Percentiles rank a stretch among this genome's conserved stretches.
These are phyloP conservation scores for Silurus asotus DNA, from an alignment of 2,113 vertebrate species.

Conservation along the genomic window DNA sequence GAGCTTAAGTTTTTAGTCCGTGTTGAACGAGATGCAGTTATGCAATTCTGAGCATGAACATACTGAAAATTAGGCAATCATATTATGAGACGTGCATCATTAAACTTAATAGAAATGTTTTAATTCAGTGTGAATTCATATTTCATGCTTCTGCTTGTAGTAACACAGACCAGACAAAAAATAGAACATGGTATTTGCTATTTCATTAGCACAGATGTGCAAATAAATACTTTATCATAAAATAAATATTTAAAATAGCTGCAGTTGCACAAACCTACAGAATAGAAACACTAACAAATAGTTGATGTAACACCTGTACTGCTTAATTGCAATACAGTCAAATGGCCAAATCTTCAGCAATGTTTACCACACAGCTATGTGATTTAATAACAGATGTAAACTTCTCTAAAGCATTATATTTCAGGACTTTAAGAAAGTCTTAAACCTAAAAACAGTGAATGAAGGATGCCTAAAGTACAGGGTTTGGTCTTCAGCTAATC, in stretches of 20 bases:
- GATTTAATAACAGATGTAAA: not conserved
- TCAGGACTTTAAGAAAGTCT: not conserved
- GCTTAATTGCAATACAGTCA: constrained; percentile 2
- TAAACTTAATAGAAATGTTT: not conserved
- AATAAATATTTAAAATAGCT: constrained; percentile 21
- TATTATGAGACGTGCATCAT: not conserved
- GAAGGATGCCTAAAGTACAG: not conserved
- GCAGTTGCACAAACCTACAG: not conserved
- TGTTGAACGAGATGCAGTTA: not conserved
- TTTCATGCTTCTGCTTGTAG: not conserved
- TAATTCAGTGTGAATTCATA: not conserved
- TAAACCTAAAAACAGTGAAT: not conserved
- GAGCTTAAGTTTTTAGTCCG: not conserved
- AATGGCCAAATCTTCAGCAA: not conserved
- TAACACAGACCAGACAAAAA: not conserved
- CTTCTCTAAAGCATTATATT: not conserved
- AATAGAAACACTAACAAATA: not conserved
- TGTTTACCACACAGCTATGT: not conserved
- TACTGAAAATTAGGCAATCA: not conserved
- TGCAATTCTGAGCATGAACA: not conserved
- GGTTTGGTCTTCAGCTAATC: constrained; percentile 20
- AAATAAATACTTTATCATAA: constrained; percentile 37
- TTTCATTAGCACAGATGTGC: not conserved
- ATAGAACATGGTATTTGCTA: not conserved
- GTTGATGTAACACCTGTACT: not conserved